A percentile compares a stretch with the other conserved stretches of the same genome.
These are phyloP conservation scores for Helostoma temminkii DNA, from an alignment of 2,797 vertebrate genomes.

Conservation along the genomic window DNA sequence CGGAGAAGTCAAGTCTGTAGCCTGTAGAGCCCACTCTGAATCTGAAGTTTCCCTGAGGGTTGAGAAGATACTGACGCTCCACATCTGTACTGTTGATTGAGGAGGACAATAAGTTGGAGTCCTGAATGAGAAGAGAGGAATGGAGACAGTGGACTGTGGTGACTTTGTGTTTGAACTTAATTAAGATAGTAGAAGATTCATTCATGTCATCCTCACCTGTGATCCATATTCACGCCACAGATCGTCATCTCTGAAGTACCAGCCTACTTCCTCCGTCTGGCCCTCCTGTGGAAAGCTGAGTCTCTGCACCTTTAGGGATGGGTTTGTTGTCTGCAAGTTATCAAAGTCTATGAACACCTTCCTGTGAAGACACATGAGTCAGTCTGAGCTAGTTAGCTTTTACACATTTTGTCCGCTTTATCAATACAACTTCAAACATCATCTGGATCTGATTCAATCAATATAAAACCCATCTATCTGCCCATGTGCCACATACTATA, in stretches of 20 bases:
- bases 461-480: too few relatives aligned
- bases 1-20: conserved; percentile 69
- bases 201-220: conserved; percentile 44
- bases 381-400: too few relatives aligned
- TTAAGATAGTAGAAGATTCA: neutral
- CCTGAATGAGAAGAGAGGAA: conserved; percentile 41
- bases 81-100: conserved; percentile 68
- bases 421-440: too few relatives aligned
- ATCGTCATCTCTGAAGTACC: conserved; percentile 78
- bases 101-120: conserved; percentile 14
- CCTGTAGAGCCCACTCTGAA: conserved; percentile 60
- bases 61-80: conserved; percentile 58
- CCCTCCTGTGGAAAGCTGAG: conserved; percentile 31
- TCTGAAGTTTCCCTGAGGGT: conserved; percentile 50
- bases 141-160: neutral
- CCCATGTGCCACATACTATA: too few relatives aligned
- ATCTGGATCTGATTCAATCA: too few relatives aligned
- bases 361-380: conserved; percentile 47
- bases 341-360: conserved; percentile 77
- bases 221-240: conserved; percentile 79
- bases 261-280: conserved; percentile 67
- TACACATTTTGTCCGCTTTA: too few relatives aligned
- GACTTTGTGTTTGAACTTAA: neutral
- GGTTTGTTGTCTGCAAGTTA: conserved; percentile 42
- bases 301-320: conserved; percentile 51